Percentiles rank a stretch among this genome's conserved stretches.
These are phyloP conservation scores for Leptinotarsa defecta DNA, from an alignment of 1,140 invertebrate species.

Conservation along the genomic window DNA sequence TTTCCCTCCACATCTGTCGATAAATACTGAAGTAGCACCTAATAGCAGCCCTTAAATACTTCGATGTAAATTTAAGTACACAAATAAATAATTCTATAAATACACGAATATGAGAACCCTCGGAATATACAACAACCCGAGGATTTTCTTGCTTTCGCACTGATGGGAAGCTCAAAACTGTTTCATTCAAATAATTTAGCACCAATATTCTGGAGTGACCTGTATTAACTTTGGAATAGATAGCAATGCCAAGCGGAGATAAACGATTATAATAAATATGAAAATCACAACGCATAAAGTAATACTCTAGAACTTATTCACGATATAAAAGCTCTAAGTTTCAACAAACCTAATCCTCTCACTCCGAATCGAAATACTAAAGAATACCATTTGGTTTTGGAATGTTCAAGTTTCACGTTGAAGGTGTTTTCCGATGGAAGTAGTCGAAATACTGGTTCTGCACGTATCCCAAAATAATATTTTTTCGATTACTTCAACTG, in stretches of 20 bases:
- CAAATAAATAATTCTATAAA: not conserved
- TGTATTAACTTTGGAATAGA: not conserved
- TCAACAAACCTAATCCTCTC: not conserved
- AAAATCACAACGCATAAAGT: slow-evolving; percentile 10
- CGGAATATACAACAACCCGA: not conserved
- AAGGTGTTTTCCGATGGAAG: not conserved
- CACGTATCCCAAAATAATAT: not conserved
- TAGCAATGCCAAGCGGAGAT: not conserved
- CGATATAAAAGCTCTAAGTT: slow-evolving; percentile 13
- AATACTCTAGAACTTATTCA: slow-evolving; percentile 1
- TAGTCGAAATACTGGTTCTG: not conserved
- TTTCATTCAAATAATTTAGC: not conserved
- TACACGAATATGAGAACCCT: not conserved
- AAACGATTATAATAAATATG: not conserved
- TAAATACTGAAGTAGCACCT: no score
- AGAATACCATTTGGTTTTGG: not conserved
- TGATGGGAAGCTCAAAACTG: no score
- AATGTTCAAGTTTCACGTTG: not conserved
- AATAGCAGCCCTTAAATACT: not conserved
- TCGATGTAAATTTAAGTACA: not conserved
- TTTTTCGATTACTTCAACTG: not conserved
- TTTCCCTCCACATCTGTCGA: no score
- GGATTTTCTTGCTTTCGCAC: not conserved
- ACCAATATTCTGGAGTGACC: not conserved
- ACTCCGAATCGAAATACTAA: not conserved